Conservation (phyloP, 2,888 invertebrate species). For the Acanthococcus lagerstroemiae region DNA sequence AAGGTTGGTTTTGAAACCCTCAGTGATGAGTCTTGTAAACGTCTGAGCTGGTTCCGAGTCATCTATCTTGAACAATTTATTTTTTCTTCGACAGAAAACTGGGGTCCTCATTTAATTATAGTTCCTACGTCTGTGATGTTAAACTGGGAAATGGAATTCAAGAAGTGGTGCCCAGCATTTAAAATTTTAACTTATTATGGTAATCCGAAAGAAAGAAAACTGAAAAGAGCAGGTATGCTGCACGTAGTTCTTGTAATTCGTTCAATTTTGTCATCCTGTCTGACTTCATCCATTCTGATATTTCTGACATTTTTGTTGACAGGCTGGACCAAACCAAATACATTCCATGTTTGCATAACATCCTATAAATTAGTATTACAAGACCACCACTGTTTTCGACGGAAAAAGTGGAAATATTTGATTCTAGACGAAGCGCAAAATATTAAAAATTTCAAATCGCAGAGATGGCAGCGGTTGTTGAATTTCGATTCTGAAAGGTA, state of each 20-base stretch:
- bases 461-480: conserved; percentile 92
- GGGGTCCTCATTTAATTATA: conserved; percentile 98
- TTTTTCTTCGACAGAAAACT: conserved; percentile 50
- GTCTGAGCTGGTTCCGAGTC: background rate
- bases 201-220: conserved; percentile 84
- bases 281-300: too few relatives aligned
- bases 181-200: conserved; percentile 99
- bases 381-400: conserved; percentile 92
- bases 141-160: conserved; percentile 99
- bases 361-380: conserved; percentile 97
- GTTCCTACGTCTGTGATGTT: conserved; percentile 99
- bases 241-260: background rate
- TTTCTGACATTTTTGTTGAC: too few relatives aligned
- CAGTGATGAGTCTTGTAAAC: too few relatives aligned
- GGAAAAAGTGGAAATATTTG: conserved; percentile 97
- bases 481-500: conserved; percentile 88
- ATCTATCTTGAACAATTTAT: background rate
- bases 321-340: conserved; percentile 96
- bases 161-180: conserved; percentile 99
- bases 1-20: conserved; percentile 46
- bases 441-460: conserved; percentile 98
- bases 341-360: conserved; percentile 96
- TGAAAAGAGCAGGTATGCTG: conserved; percentile 54
- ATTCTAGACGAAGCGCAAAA: conserved; percentile 98
- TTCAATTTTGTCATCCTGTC: background rate